Base-by-base conservation (phyloP, 1,140 invertebrate species). In the Pogonus chalceus region DNA sequence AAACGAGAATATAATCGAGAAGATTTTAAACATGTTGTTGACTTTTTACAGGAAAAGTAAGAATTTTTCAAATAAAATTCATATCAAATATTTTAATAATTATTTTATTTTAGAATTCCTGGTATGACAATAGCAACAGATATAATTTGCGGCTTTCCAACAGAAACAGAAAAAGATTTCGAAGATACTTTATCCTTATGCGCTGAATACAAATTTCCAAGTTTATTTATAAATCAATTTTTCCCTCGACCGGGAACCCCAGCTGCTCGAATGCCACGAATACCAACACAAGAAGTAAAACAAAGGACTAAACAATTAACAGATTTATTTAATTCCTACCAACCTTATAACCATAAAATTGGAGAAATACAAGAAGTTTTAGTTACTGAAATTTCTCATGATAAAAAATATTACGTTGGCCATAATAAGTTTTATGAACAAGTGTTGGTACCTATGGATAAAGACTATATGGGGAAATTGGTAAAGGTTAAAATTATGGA, bases 341-440 rank as follows among this genome's bases (percentile, higher is more conserved):
- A 83, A 52, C 90, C 92, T 0, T 97, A 97, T 66, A 75, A 75
- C 0, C 74, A 86, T 56, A 80, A 86, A 69, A 31, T 93, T 1
- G 90, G 91, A 1, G 68, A 88, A 58, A 66, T 81, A 4, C 84
- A 96, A 55, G 76, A 84, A 10, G 87, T 98, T 1, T 69, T 98
- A 0, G 89, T 98, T 0, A 98, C 95, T 0, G 96, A 98, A 72
- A 69, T 89, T 46, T 94, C 96, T 0, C 85, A 95, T 65, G 95
- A 98, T 69, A 87, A 87, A 62, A 77, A 85, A 35, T 86, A 92
- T 72, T 96, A 82, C 67, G 95, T 98, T 2, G 93, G 82, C 0
- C 96, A 99, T 71, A 98, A 98, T 71, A 91, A 96, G 68, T 89
- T 74, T 65, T 99, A 99, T 68, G 92, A 98, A 69, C 96, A 99